Conservation (phyloP, 2,113 vertebrate species). For the Tursiops truncatus region DNA sequence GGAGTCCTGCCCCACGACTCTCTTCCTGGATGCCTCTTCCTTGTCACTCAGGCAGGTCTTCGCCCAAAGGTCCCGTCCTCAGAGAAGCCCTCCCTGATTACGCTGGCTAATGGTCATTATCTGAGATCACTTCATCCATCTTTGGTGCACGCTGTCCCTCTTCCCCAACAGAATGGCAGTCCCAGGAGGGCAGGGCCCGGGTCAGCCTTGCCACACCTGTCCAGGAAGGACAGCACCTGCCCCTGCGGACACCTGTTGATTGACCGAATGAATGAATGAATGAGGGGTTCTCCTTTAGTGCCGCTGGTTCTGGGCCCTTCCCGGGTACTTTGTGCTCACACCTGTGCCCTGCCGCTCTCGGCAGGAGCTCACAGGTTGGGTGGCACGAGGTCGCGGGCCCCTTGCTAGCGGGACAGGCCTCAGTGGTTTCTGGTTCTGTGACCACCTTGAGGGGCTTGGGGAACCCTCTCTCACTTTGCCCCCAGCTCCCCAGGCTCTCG, state of each 20-base stretch:
- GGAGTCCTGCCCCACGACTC: neutral
- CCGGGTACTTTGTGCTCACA: accelerated
- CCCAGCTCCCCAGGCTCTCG: neutral
- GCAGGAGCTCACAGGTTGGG: neutral
- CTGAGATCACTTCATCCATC: neutral
- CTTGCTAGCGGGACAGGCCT: neutral
- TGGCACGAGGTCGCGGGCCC: neutral
- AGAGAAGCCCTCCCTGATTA: neutral
- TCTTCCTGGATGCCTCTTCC: neutral
- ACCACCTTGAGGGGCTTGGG: neutral
- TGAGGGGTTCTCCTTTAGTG: neutral
- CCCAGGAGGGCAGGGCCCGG: neutral
- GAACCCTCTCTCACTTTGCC: neutral
- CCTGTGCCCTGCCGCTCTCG: neutral
- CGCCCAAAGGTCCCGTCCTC: neutral
- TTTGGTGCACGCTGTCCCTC: neutral
- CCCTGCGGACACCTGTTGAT: neutral
- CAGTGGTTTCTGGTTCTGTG: neutral
- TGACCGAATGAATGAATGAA: neutral
- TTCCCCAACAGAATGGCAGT: neutral
- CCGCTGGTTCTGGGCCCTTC: no score
- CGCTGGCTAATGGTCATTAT: neutral
- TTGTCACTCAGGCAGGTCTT: neutral
- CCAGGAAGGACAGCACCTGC: neutral
- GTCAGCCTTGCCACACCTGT: neutral